Base-by-base conservation (phyloP, 1,140 invertebrate genomes). In the Camponotus pennsylvanicus region DNA sequence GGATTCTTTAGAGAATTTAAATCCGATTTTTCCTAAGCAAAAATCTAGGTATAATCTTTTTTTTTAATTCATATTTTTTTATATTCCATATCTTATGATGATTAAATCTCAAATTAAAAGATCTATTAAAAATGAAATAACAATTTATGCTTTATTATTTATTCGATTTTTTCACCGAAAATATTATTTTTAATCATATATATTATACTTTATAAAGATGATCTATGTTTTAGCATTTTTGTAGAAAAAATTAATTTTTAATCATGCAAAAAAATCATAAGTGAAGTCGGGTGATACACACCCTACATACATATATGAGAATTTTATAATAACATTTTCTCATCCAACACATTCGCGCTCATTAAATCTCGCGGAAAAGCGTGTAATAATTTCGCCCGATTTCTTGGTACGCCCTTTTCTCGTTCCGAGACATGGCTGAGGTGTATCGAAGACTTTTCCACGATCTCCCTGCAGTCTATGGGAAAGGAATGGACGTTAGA, bases 401-500 rank as follows among this genome's bases (percentile, higher is more conserved):
- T 59, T 27, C 37, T 37, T 34, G 70, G 61, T 88, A 86, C 84
- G 76, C 52, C 84, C 70, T 83, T 89, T 86, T 88, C 40, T 52
- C 21, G 15, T 42, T 61, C 5, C 34, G 15, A 49, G 71, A 34
- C 45, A 42, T 37, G 61, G 8, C 37, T n/a, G n/a, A n/a, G n/a
- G 32, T 49, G 45, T 61, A 40, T 37, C 85, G 59, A 55, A 55
- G 42, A 85, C 76, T 89, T 90, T 90, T 89, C 86, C 88, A 90
- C 82, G 82, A 85, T 82, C 52, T 18, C 61, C 52, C 42, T n/a
- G 63, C 69, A 77, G 69, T 69, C 85, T 91, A 90, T 93, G 92
- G 89, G 92, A 93, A 93, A 92, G 91, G 86, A 92, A 92, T 80
- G 86, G 76, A 45, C 88, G 89, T 86, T 90, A 76, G 82, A 89